Base-by-base conservation (phyloP, 1,140 invertebrate genomes). In the Leucophenga varia region DNA sequence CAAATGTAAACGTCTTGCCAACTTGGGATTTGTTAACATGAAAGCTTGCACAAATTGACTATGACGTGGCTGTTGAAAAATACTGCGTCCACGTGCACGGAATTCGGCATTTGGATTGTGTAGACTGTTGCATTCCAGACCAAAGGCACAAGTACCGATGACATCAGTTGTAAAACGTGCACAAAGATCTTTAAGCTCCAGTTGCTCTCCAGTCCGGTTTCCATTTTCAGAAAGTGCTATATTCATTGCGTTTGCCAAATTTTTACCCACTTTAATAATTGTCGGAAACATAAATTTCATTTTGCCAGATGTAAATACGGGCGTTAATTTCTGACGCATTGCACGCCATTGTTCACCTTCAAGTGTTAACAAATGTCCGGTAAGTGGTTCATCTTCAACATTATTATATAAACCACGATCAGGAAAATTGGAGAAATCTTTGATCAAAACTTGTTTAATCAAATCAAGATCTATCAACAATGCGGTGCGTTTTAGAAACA, bases 161-260 rank as follows among this genome's bases (percentile, higher is more conserved):
- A 80, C 72, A 64, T 86, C 85, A 31, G 83, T 84, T 0, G 82
- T 80, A 52, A 80, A 86, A 37, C 80, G 77, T 1, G 79, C 79
- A 36, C 82, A 78, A 2, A 84, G 54, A 14, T 86, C 80, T 9
- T 80, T 79, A 20, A 83, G 75, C 55, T 83, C 79, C 53, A 57
- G 8, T 61, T 69, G 31, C 20, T 63, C 25, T 81, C 80, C 7
- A 80, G 43, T 43, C 40, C 55, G 49, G 0, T 63, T 22, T 32
- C 67, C 46, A 9, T 43, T 52, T 0, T 32, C 35, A 1, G 47
- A 54, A 0, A 48, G 41, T 2, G 18, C 25, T 7, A 47, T 43
- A 1, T 57, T 52, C 38, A 67, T 48, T 6, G 57, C 34, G 0
- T 45, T 37, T 3, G 28, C 49, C 13, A 72, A 47, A 10, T 59